Base-by-base conservation (phyloP, 1,140 invertebrate species). In the Hetaerina americana region DNA sequence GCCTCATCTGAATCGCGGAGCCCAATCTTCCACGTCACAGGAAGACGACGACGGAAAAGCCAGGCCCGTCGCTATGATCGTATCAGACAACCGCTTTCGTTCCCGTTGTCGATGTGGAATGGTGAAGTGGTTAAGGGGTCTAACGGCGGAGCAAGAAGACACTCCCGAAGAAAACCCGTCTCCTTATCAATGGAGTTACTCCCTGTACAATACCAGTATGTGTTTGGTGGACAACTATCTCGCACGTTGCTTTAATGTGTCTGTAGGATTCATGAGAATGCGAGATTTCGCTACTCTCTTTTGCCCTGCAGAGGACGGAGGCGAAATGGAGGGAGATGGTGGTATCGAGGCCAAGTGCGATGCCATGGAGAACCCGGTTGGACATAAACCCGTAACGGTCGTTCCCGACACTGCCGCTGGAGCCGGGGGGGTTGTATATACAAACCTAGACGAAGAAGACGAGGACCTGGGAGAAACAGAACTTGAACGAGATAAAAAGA, bases 61-160 rank as follows among this genome's bases (percentile, higher is more conserved):
- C n/a, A 70, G 12, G 22, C 29, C 26, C 27, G 49, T 81, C n/a
- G 78, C 78, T 22, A 79, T 86, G 0, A 78, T 80, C 8, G 85
- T 89, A 29, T 81, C 83, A 27, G 83, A 84, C 49, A 90, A 89
- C 77, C 87, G 85, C 70, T 90, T 88, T 76, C 84, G 85, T 66
- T 78, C 84, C 74, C 78, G 80, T 2, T 91, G 89, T 75, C 81
- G 83, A 70, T 91, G 89, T 77, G 83, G 86, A 68, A 81, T 89
- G 27, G 82, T 82, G 15, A 74, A 78, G 25, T 88, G 85, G 85
- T 76, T 89, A 25, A 77, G 78, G 0, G 78, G 82, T 70, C 79
- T 86, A 5, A 80, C 85, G 0, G 82, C 79, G 0, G 40, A 81
- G 76, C 25, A 78, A 82, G 72, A 77, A 75, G 57, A 79, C 77